phyloP scores from a whole-genome alignment of 2,797 vertebrate genomes.

The Danio kyathit region DNA sequence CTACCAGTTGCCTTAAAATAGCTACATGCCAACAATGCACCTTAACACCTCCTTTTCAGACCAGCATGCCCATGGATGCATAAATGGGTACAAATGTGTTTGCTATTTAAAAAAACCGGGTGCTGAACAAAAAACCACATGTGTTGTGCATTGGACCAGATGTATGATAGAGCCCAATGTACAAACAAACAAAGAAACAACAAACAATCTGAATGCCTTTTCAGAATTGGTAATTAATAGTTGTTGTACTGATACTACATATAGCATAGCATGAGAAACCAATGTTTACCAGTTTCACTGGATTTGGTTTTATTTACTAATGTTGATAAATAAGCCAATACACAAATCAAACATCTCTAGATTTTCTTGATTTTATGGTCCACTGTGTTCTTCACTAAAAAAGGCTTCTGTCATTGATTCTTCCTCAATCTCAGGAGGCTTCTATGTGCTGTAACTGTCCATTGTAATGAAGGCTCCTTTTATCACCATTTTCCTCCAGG shows the following conservation, averaged over 20 bases:
- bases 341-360: neutral
- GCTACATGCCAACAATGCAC: no score
- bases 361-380: conserved; percentile 17
- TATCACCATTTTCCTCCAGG: conserved; percentile 80
- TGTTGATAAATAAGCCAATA: neutral
- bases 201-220: no score
- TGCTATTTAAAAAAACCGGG: no score
- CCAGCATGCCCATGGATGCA: no score
- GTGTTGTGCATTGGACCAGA: no score
- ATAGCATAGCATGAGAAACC: neutral
- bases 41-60: no score
- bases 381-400: conserved; percentile 28
- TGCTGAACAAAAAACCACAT: no score
- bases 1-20: no score
- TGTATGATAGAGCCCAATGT: no score
- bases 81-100: no score
- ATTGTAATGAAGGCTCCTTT: conserved; percentile 82
- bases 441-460: conserved; percentile 79
- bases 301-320: neutral
- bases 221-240: no score
- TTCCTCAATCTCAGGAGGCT: conserved; percentile 74
- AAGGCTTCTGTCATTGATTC: conserved; percentile 73
- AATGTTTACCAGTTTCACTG: neutral
- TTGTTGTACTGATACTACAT: neutral
- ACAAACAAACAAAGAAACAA: no score